Evolutionary conservation across 2,888 invertebrate genomes (phyloP).

Genomic region (Dynastes hyllus): DNA sequence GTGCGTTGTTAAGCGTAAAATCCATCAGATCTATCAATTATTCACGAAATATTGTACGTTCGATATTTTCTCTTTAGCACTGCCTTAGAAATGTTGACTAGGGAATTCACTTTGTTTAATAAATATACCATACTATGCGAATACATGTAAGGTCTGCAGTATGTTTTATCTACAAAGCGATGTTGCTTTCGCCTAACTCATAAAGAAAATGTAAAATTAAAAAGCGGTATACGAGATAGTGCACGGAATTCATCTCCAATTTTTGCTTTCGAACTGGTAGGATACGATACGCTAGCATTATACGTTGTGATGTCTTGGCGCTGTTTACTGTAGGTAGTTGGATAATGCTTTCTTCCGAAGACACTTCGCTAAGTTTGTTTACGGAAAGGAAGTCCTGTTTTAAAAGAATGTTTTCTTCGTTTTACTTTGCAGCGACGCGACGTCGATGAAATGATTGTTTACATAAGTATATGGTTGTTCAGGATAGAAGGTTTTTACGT

Average conservation of each 20-base stretch:
- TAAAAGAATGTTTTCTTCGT: neutral
- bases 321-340: neutral
- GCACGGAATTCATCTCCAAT: constrained; percentile 29
- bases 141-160: no score
- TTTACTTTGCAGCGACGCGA: no score
- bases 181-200: neutral
- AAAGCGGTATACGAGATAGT: constrained; percentile 26
- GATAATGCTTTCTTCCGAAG: neutral
- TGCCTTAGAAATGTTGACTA: no score
- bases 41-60: no score
- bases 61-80: no score
- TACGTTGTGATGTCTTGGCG: neutral
- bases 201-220: constrained; percentile 14
- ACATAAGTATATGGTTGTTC: no score
- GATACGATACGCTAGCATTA: neutral
- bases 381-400: neutral
- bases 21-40: no score
- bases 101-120: no score
- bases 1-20: constrained; percentile 4
- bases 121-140: no score
- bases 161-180: no score
- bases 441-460: no score
- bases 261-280: neutral
- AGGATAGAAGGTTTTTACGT: no score
- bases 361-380: neutral